Base-by-base conservation (phyloP, 2,797 vertebrate species). In the Nannoperca obscura region DNA sequence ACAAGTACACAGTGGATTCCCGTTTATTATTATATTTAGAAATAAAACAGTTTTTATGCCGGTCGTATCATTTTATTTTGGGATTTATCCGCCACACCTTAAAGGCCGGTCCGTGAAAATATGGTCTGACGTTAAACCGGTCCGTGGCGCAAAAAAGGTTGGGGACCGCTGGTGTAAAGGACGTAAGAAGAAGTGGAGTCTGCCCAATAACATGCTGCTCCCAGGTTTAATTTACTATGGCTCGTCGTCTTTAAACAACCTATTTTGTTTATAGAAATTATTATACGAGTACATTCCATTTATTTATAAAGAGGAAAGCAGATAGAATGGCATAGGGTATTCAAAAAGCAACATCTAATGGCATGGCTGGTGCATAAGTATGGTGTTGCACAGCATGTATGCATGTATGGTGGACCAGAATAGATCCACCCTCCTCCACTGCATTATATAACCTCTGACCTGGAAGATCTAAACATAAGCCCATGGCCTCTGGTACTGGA, bases 381-480 rank as follows among this genome's bases (percentile, higher is more conserved):
- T 24, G 8, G 6, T 0, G 0, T 32, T 32, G 54, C 17, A 15
- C 10, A 50, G 53, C 62, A 53, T 36, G 68, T 67, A 15, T 74
- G 27, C 22, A 40, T 38, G 40, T 54, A 66, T 58, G 27, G 38
- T 38, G 32, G 71, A 88, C 89, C 64, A 86, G 76, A 92, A 93
- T 90, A 91, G 83, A 80, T n/a, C 34, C 67, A 24, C n/a, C 67
- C n/a, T 46, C 70, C 63, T 58, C 76, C 73, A 71, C 24, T 81
- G 52, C 70, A 63, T 74, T 67, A 71, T 66, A 71, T 80, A 70
- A 82, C 86, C 77, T 84, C 77, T 82, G 79, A 90, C 85, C 77
- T 30, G 55, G 22, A 52, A 71, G 47, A 60, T 78, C 90, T 88
- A 89, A 90, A 91, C 82, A 89, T 91, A 87, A 80, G 44, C 54